These are phyloP conservation scores for Petrocephalus sullivani DNA, from an alignment of 2,797 vertebrate genomes.

Conservation along the genomic window DNA sequence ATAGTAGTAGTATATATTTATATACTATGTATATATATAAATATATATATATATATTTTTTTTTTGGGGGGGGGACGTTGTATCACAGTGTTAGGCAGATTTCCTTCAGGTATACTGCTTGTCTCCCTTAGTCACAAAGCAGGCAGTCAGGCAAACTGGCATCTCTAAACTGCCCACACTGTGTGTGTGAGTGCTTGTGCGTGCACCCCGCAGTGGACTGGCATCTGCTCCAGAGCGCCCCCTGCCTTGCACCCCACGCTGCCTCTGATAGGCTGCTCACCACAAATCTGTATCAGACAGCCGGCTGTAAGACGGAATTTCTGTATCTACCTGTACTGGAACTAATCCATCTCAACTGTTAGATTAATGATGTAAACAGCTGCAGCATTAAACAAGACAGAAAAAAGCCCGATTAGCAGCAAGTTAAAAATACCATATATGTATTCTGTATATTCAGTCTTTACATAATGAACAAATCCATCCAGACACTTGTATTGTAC, in stretches of 20 bases:
- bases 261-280: background rate
- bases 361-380: too few species aligned
- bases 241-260: background rate
- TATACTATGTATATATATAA: background rate
- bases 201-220: background rate
- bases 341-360: too few species aligned
- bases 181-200: background rate
- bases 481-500: background rate
- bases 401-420: background rate
- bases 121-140: background rate
- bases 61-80: background rate
- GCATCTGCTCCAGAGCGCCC: background rate
- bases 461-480: background rate
- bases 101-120: background rate
- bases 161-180: background rate
- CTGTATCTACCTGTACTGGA: background rate
- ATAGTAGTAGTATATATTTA: background rate
- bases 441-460: background rate
- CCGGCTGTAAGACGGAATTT: background rate
- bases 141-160: background rate
- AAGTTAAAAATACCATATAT: background rate
- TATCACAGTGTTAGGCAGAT: background rate
- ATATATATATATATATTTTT: background rate
- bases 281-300: background rate
- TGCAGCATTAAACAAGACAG: background rate